Evolutionary conservation across 23 tunicate species (phyloP), one percentile per base, ranked within the genome.

Genomic region (Clavelina lepadiformis): DNA sequence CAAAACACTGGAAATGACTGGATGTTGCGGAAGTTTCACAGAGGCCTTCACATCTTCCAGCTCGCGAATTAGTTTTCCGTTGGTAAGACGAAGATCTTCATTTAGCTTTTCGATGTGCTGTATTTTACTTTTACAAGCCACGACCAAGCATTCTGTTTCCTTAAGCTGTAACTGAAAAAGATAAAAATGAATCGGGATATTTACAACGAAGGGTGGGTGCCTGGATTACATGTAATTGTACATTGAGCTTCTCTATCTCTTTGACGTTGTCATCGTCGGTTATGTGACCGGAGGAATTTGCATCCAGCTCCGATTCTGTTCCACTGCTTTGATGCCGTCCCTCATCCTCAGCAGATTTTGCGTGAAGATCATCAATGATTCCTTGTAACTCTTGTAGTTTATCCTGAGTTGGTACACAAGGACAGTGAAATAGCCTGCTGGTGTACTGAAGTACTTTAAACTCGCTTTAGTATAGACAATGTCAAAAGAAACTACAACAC

Each of bases 301-400:
- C 80, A 32, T 74, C 80, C 33, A 63, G 80, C n/a, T 74, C 80
- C 15, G 80, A 74, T 51, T 74, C 80, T 4, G 80, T 74, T 62
- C 63, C 80, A 41, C 80, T 74, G 26, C 60, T 67, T 20, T 25
- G 61, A 34, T 74, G 57, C 27, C 6, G 19, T 4, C 7, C 57
- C 59, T 72, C 78, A 59, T 46, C 38, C 11, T 72, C 78, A 45
- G 41, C 59, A 7, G 59, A 28, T 58, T 44, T 72, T 0, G 47
- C 22, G 13, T 45, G 78, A 6, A 72, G 28, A 26, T 30, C 45
- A 18, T 30, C 32, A 29, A 72, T 30, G 21, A 72, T n/a, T 7
- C 2, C 38, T 72, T 72, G 66, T 20, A 56, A 31, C 32, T 59
- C 57, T n/a, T 19, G 38, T 28, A 45, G n/a, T 29, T 58, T 56